A percentile compares a stretch with the other conserved stretches of the same genome.
These are phyloP conservation scores for Coreoperca whiteheadi DNA, from an alignment of 2,113 vertebrate species.

Conservation along the genomic window DNA sequence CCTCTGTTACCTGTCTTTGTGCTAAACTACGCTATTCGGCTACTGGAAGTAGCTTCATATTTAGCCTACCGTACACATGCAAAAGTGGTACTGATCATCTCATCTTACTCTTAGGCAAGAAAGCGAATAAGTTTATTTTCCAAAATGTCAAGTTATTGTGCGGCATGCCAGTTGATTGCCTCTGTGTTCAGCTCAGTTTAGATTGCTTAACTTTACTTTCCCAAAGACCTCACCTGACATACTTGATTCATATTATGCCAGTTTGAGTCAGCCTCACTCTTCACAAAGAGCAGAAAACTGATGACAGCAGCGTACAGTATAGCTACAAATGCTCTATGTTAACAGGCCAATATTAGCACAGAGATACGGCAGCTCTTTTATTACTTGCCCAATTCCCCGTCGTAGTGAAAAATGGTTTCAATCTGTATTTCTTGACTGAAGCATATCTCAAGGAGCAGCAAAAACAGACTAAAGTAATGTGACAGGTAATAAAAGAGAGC, in stretches of 20 bases:
- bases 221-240: constrained; percentile 17
- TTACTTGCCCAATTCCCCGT: constrained; percentile 46
- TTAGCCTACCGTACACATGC: background rate
- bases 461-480: constrained; percentile 42
- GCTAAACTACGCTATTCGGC: background rate
- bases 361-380: constrained; percentile 29
- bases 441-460: constrained; percentile 28
- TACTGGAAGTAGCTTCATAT: background rate
- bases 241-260: constrained; percentile 6
- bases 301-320: background rate
- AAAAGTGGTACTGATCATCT: background rate
- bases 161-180: background rate
- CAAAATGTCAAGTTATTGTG: background rate
- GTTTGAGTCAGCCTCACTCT: constrained; percentile 17
- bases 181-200: constrained; percentile 12
- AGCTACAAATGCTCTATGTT: constrained; percentile 4
- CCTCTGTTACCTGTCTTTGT: no score
- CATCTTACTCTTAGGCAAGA: background rate
- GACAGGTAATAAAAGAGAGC: constrained; percentile 60
- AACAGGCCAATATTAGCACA: constrained; percentile 36
- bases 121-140: background rate
- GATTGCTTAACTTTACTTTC: background rate
- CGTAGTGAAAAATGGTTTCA: constrained; percentile 57
- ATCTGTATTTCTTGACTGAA: constrained; percentile 46
- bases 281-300: background rate